Evolutionary conservation across 1,140 invertebrate genomes (phyloP).

Genomic region (Neuroterus valhalla): DNA sequence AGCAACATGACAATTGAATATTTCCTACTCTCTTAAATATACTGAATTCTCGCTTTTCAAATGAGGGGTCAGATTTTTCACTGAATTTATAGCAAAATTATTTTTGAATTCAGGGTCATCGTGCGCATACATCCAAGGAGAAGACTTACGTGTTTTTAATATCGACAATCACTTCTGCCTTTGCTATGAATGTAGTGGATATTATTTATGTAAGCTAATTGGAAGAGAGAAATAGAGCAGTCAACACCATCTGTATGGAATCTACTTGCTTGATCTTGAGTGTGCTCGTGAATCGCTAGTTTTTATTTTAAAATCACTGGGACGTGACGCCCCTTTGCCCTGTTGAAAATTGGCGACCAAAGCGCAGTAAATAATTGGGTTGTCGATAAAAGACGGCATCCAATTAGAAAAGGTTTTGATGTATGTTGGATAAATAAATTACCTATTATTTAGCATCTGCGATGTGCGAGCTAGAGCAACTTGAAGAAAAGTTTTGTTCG

Average conservation of each 20-base stretch:
- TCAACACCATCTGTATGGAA: no score
- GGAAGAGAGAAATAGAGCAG: no score
- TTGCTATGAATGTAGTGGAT: constrained; percentile 2
- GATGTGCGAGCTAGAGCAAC: not conserved
- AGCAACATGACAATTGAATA: not conserved
- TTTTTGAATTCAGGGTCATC: not conserved
- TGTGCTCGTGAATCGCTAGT: no score
- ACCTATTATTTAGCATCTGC: not conserved
- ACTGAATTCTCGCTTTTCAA: not conserved
- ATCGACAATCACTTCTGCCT: constrained; percentile 24
- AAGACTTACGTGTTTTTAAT: not conserved
- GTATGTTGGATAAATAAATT: constrained; percentile 3
- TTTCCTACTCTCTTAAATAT: not conserved
- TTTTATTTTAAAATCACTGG: no score
- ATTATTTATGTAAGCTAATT: not conserved
- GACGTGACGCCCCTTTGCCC: no score
- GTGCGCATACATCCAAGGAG: not conserved
- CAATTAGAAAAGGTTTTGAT: constrained; percentile 16
- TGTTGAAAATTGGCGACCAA: no score
- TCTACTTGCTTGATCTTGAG: no score
- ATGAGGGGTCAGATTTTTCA: no score
- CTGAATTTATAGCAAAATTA: not conserved
- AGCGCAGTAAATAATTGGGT: not conserved
- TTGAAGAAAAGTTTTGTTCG: not conserved
- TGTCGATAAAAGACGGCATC: not conserved